Evolutionary conservation across 2,888 invertebrate species (phyloP).

Genomic region (Diarsia rubi): DNA sequence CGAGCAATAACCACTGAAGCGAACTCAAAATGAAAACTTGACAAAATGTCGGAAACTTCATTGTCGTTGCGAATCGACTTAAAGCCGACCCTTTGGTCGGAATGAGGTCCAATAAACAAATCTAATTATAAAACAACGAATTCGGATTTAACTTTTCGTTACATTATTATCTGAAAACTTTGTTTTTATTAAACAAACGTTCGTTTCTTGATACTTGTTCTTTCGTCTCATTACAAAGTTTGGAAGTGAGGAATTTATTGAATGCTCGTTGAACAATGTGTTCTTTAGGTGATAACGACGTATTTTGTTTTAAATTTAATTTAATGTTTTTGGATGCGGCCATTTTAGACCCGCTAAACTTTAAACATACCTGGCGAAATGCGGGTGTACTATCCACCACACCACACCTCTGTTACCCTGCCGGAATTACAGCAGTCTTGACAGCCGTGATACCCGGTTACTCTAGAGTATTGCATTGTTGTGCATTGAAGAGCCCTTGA

Average conservation of each 20-base stretch:
- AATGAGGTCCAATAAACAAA: constrained; percentile 63
- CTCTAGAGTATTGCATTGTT: no score
- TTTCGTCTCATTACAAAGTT: constrained; percentile 64
- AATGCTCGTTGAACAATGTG: constrained; percentile 58
- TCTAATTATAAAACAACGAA: constrained; percentile 59
- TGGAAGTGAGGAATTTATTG: constrained; percentile 55
- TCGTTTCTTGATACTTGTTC: constrained; percentile 56
- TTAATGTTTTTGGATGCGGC: constrained; percentile 21
- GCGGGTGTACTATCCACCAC: no score
- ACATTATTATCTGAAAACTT: constrained; percentile 56
- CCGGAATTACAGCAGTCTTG: not conserved
- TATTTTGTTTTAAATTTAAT: constrained; percentile 38
- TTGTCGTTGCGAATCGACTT: constrained; percentile 40
- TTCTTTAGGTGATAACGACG: constrained; percentile 46
- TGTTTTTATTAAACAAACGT: constrained; percentile 57
- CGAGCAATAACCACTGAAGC: constrained; percentile 31
- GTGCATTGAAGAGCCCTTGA: not conserved
- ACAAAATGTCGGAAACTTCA: constrained; percentile 49
- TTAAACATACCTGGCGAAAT: no score
- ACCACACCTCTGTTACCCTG: no score
- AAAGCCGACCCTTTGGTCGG: constrained; percentile 50
- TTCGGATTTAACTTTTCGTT: constrained; percentile 64
- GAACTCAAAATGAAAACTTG: constrained; percentile 32
- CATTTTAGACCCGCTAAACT: no score
- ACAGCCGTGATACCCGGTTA: not conserved